A percentile compares a stretch with the other conserved stretches of the same genome.
phyloP scores from a whole-genome alignment of 2,797 vertebrate species.

The Hydrocynus forskahlii region DNA sequence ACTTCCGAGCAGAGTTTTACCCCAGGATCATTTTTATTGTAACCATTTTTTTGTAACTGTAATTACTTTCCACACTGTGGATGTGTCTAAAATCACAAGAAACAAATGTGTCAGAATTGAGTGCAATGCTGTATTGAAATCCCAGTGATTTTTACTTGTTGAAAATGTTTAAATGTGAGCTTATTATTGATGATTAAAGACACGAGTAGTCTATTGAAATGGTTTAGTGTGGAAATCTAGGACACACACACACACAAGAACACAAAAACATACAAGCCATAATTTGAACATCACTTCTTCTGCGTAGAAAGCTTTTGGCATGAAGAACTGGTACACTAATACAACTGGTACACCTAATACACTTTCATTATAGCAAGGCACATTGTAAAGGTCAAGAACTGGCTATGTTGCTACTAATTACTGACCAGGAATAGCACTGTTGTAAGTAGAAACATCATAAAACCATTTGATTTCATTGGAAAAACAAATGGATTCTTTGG shows the following conservation, averaged over 20 bases:
- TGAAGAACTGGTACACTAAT: background rate
- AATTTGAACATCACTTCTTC: background rate
- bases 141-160: background rate
- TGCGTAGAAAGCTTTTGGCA: background rate
- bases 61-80: background rate
- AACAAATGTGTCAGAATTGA: background rate
- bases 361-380: background rate
- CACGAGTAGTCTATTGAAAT: background rate
- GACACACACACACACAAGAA: background rate
- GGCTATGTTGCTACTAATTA: slow-evolving; percentile 5
- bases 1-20: background rate
- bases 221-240: background rate
- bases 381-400: slow-evolving; percentile 17
- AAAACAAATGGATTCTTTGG: background rate
- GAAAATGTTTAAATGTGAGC: background rate
- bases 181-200: slow-evolving; percentile 1
- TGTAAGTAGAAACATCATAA: background rate
- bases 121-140: background rate
- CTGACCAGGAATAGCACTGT: background rate
- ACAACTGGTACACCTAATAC: background rate
- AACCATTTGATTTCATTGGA: background rate
- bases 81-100: background rate
- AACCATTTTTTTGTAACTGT: background rate
- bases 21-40: background rate
- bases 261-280: background rate